Evolutionary conservation across 2,113 vertebrate species (phyloP).

Genomic region (Actenoides hombroni): DNA sequence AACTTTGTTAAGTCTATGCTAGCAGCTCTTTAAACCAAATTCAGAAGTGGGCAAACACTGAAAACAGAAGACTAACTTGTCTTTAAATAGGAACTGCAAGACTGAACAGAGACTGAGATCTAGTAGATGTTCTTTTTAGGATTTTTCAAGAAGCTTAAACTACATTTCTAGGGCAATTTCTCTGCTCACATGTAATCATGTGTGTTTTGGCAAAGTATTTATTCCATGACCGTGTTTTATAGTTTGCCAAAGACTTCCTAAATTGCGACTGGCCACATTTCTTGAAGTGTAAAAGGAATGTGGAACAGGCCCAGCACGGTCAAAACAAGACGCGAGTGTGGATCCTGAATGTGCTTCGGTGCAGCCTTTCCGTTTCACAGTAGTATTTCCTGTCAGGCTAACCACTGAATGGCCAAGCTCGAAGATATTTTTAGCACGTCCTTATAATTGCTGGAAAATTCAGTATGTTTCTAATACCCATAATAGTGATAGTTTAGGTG

Average conservation of each 20-base stretch:
- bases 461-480: neutral
- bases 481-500: neutral
- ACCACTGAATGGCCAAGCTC: neutral
- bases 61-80: neutral
- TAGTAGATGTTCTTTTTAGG: neutral
- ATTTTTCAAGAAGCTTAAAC: neutral
- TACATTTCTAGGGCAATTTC: neutral
- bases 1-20: slow-evolving; percentile 21
- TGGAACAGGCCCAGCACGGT: neutral
- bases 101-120: neutral
- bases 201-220: slow-evolving; percentile 4
- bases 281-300: neutral
- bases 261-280: neutral
- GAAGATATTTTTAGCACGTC: neutral
- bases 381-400: neutral
- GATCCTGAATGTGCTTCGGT: neutral
- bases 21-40: slow-evolving; percentile 44
- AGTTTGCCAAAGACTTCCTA: neutral
- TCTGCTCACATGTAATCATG: fast-evolving
- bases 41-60: neutral
- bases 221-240: neutral
- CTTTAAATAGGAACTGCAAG: slow-evolving; percentile 8
- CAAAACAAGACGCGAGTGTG: neutral
- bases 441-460: neutral
- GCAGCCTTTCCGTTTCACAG: neutral